phyloP scores from a whole-genome alignment of 1,140 invertebrate genomes.

The Berghia stephanieae region DNA sequence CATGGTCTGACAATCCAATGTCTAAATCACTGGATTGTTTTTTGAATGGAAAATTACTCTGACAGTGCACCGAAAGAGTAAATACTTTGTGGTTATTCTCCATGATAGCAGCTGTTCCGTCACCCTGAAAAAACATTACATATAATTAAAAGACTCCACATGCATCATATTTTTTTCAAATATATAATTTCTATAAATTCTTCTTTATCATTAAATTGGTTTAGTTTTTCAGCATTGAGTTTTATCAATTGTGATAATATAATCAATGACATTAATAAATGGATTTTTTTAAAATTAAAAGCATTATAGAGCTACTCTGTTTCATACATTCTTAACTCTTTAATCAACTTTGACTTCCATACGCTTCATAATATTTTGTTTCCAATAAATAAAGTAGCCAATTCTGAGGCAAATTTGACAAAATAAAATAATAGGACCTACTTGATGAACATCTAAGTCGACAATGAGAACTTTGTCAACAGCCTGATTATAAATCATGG shows the following conservation, averaged over 20 bases:
- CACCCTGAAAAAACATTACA: slow-evolving; percentile 55
- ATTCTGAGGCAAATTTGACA: background rate
- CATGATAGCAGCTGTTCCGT: slow-evolving; percentile 64
- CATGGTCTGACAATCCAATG: slow-evolving; percentile 52
- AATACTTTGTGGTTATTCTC: slow-evolving; percentile 50
- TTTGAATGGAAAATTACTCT: slow-evolving; percentile 58
- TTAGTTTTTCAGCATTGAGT: too few species aligned
- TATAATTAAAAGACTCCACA: too few species aligned
- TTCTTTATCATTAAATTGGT: too few species aligned
- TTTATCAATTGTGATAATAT: too few species aligned
- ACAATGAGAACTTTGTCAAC: slow-evolving; percentile 58
- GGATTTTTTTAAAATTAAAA: too few species aligned
- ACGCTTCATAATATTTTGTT: background rate
- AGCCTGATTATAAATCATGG: slow-evolving; percentile 38
- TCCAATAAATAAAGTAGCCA: background rate
- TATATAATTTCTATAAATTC: too few species aligned
- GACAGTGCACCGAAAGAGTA: slow-evolving; percentile 63
- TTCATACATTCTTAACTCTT: too few species aligned
- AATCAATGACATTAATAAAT: too few species aligned
- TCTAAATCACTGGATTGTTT: slow-evolving; percentile 64
- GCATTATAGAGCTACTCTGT: too few species aligned
- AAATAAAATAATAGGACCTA: slow-evolving; percentile 18
- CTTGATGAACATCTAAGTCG: slow-evolving; percentile 66
- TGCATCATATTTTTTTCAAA: too few species aligned
- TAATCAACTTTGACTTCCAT: too few species aligned